Conservation (phyloP, 1,140 invertebrate species). For the Colletes gigas region DNA sequence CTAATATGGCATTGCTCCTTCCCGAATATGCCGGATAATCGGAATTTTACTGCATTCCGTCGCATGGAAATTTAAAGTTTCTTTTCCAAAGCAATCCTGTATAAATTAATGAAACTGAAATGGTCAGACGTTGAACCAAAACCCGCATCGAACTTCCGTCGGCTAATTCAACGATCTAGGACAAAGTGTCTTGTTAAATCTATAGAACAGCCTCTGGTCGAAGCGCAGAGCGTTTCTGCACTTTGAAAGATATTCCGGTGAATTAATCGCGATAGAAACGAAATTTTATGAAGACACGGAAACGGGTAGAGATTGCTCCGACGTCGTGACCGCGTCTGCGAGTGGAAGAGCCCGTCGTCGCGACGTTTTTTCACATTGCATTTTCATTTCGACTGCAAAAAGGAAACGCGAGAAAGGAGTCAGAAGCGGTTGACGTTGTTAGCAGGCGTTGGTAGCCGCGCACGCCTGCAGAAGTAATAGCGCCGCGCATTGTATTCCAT, state of each 20-base stretch:
- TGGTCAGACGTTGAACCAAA: no score
- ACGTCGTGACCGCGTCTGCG: neutral
- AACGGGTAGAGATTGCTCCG: conserved; percentile 11
- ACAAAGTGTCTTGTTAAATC: no score
- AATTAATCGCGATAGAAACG: conserved; percentile 45
- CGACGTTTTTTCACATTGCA: conserved; percentile 47
- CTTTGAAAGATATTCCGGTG: neutral
- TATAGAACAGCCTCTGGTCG: no score
- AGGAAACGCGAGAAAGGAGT: conserved; percentile 52
- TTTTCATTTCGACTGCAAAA: conserved; percentile 38
- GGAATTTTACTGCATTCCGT: no score
- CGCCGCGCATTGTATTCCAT: conserved; percentile 50
- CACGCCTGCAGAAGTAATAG: conserved; percentile 47
- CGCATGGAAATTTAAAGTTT: no score
- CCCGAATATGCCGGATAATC: no score
- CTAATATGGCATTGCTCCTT: no score
- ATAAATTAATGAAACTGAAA: no score
- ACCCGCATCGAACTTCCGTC: no score
- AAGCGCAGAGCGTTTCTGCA: neutral
- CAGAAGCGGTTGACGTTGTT: conserved; percentile 51
- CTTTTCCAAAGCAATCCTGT: no score
- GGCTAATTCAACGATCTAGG: no score
- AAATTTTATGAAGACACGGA: conserved; percentile 15
- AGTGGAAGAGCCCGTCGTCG: neutral
- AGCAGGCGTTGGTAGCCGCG: conserved; percentile 26